A percentile compares a stretch with the other conserved stretches of the same genome.
These are phyloP conservation scores for Saguinus midas DNA, from an alignment of 2,113 vertebrate species.

Conservation along the genomic window DNA sequence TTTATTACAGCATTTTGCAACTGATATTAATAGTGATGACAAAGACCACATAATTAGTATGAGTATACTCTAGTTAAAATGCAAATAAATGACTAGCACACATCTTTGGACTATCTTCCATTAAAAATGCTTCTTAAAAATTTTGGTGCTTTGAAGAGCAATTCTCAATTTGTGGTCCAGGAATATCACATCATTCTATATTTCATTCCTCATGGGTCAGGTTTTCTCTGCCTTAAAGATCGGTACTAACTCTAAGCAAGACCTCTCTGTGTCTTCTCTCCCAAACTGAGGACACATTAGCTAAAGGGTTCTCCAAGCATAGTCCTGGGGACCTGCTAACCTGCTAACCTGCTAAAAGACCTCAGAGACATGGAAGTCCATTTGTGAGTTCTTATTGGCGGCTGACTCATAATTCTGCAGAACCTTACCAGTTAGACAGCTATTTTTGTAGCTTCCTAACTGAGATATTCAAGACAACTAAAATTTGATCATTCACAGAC, in stretches of 20 bases:
- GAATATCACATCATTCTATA: background rate
- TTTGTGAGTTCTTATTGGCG: background rate
- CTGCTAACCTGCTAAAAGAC: background rate
- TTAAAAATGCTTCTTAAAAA: constrained; percentile 36
- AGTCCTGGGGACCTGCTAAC: background rate
- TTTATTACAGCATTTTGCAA: constrained; percentile 40
- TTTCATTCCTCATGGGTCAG: background rate
- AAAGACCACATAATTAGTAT: constrained; percentile 40
- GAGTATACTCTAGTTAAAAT: constrained; percentile 33
- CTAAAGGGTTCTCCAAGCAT: background rate
- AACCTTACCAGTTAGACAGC: background rate
- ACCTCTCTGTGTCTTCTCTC: background rate
- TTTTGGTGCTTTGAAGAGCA: background rate
- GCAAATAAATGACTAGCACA: constrained; percentile 32
- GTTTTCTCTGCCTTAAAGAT: background rate
- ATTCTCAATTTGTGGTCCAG: background rate
- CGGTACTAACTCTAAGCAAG: background rate
- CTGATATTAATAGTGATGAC: constrained; percentile 43
- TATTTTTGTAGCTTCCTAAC: background rate
- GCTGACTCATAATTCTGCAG: background rate
- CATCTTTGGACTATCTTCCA: constrained; percentile 24
- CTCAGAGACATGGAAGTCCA: background rate
- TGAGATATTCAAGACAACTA: background rate
- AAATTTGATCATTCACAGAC: background rate
- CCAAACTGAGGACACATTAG: background rate